Base-by-base conservation (phyloP, 1,140 invertebrate genomes). In the Lithobius niger region DNA sequence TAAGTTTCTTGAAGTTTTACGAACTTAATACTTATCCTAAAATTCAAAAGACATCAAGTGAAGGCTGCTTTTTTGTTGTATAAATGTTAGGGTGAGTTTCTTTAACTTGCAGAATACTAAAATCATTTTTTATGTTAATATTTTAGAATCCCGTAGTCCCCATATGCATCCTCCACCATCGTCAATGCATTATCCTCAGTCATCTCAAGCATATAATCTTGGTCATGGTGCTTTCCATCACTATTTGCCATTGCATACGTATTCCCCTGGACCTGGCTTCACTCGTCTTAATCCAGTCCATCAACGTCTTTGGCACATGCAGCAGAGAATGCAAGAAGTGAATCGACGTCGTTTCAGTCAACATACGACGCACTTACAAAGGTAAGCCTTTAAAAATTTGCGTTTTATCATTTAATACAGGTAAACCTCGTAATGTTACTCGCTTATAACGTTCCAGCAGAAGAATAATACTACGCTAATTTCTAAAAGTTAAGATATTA, bases 321-420 rank as follows among this genome's bases (percentile, higher is more conserved):
- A 85, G 61, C 83, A 85, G 59, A 78, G 81, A 54, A 77, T 79
- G 65, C 79, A 84, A 72, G 79, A 84, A 72, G 67, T 79, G 59
- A 77, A 79, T 61, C 71, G 81, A 27, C 74, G 80, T 55, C 71
- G 75, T 55, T 72, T 78, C 64, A 77, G 78, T 58, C 65, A 66
- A 24, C 56, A 60, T 43, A 57, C 56, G 49, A 52, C 59, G 15
- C 44, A 60, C n/a, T 55, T 60, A 44, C 59, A 69, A 55, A 67
- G 66, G 49, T 68, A 69, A n/a, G n/a, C n/a, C n/a, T n/a, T n/a
- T n/a, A n/a, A n/a, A n/a, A n/a, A n/a, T n/a, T n/a, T n/a, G n/a
- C n/a, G n/a, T n/a, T n/a, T n/a, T n/a, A n/a, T n/a, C n/a, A n/a
- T n/a, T n/a, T n/a, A n/a, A n/a, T n/a, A n/a, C n/a, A n/a, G n/a